These are phyloP conservation scores for Hexactinellida sp. DNA, from an alignment of 37 sponge, comb jelly and placozoan species.

Conservation along the genomic window DNA sequence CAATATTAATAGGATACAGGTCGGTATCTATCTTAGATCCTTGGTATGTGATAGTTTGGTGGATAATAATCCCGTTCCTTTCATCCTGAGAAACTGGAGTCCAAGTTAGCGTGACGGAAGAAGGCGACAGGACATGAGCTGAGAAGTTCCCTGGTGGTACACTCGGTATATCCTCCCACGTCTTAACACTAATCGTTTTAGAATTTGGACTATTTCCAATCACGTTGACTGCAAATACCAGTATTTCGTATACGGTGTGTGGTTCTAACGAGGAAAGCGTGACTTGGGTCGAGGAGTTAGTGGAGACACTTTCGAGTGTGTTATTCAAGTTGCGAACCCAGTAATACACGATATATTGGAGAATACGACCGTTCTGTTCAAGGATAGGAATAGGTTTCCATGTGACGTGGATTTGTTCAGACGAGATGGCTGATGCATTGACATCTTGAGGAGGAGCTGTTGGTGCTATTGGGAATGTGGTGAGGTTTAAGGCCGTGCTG, in stretches of 20 bases:
- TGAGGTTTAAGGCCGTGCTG: neutral
- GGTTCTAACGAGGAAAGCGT: neutral
- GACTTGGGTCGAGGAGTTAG: neutral
- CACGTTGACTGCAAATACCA: neutral
- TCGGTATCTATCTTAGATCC: neutral
- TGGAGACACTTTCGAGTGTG: neutral
- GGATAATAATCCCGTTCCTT: neutral
- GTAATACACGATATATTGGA: constrained; percentile 3
- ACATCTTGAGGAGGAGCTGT: constrained; percentile 14
- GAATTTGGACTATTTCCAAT: neutral
- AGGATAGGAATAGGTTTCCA: neutral
- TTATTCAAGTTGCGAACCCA: neutral
- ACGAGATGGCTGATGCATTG: neutral
- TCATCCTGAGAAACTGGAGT: neutral
- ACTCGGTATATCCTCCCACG: neutral
- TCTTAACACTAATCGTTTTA: neutral
- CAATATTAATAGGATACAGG: neutral
- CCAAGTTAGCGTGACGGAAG: neutral
- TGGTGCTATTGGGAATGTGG: neutral
- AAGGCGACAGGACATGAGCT: neutral
- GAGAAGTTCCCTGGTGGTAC: neutral
- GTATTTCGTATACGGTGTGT: neutral
- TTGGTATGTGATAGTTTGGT: neutral
- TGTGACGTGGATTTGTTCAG: neutral
- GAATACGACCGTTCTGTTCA: neutral